Conservation (phyloP, 1,140 invertebrate species). For the Colletes latitarsis region DNA sequence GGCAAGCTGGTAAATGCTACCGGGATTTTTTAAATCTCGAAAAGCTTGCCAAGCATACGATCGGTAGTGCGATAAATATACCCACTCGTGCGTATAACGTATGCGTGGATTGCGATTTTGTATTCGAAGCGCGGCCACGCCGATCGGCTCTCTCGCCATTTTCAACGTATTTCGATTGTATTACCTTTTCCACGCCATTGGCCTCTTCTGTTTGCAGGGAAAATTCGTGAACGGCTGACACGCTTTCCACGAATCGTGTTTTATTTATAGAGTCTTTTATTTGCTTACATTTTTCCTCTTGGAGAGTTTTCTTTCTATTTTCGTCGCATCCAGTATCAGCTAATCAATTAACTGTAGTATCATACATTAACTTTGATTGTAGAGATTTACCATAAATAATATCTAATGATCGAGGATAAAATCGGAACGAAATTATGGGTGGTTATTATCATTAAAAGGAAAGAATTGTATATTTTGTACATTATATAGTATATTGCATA, state of each 20-base stretch:
- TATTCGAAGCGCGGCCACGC: conserved; percentile 37
- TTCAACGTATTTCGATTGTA: conserved; percentile 54
- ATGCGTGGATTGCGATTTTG: conserved; percentile 56
- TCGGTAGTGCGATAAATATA: conserved; percentile 59
- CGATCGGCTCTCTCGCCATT: conserved; percentile 12
- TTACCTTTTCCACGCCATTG: conserved; percentile 55
- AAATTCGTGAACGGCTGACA: conserved; percentile 19
- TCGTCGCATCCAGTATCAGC: not conserved
- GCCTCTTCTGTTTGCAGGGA: conserved; percentile 24
- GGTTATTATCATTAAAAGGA: too few species aligned
- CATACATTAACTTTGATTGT: too few species aligned
- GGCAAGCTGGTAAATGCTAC: conserved; percentile 52
- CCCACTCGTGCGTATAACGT: conserved; percentile 58
- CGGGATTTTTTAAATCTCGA: conserved; percentile 60
- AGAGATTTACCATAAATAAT: too few species aligned
- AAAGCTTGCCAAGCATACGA: conserved; percentile 50
- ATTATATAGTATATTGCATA: too few species aligned
- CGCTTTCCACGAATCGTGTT: conserved; percentile 6
- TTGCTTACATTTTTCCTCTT: not conserved
- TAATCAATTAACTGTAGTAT: too few species aligned
- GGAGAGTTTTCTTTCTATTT: not conserved
- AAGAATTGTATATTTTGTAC: too few species aligned
- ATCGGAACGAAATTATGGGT: too few species aligned
- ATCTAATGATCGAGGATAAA: too few species aligned
- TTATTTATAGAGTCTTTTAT: conserved; percentile 6